Percentiles rank a stretch among this genome's conserved stretches.
phyloP scores from a whole-genome alignment of 2,113 vertebrate genomes.

The Cololabis saira region DNA sequence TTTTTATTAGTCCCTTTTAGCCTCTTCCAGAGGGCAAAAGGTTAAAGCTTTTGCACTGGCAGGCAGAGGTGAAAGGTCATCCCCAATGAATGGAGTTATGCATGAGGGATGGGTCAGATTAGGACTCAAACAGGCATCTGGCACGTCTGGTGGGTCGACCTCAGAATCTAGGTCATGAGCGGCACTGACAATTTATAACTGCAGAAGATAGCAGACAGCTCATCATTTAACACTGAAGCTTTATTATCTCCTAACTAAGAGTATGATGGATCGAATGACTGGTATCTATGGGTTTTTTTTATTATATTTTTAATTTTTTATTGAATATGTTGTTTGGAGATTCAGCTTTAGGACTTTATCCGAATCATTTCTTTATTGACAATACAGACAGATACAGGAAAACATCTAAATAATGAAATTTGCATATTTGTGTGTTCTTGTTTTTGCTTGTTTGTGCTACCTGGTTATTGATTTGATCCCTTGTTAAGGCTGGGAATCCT shows the following conservation, averaged over 20 bases:
- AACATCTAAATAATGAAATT: background rate
- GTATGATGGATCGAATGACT: background rate
- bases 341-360: no score
- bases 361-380: no score
- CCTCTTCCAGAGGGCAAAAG: conserved; percentile 20
- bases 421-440: background rate
- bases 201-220: conserved; percentile 22
- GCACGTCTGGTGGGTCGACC: conserved; percentile 50
- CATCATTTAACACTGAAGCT: conserved; percentile 18
- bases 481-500: no score
- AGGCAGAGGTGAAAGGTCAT: conserved; percentile 61
- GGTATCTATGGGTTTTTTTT: conserved; percentile 6
- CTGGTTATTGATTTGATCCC: no score
- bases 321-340: background rate
- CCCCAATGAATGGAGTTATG: conserved; percentile 63
- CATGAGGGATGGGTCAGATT: conserved; percentile 42
- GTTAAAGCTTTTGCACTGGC: conserved; percentile 56
- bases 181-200: conserved; percentile 32
- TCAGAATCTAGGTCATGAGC: conserved; percentile 57
- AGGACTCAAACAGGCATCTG: conserved; percentile 58
- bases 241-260: conserved; percentile 22
- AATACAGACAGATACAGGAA: no score
- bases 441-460: no score
- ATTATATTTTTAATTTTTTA: background rate
- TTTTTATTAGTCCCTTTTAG: background rate